Evolutionary conservation across 2,888 invertebrate species (phyloP).

Genomic region (Sycophila texana): DNA sequence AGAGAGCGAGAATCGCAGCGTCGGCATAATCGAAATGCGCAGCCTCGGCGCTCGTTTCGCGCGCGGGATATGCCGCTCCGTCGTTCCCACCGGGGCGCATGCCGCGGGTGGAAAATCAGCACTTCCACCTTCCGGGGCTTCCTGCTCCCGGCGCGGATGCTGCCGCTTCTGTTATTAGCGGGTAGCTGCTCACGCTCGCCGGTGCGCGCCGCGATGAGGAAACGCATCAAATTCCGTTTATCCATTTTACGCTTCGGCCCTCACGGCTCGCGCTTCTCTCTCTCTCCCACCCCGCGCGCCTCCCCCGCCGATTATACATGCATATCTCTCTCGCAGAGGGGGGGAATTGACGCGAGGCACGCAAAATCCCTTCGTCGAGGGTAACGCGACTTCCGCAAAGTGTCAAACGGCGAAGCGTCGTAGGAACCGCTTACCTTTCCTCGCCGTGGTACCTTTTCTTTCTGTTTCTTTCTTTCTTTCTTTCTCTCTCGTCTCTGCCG

Average conservation of each 20-base stretch:
- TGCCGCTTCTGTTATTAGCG: slow-evolving; percentile 29
- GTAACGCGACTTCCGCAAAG: slow-evolving; percentile 20
- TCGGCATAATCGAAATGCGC: slow-evolving; percentile 40
- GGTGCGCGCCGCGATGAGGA: slow-evolving; percentile 34
- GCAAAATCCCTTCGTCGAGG: no score
- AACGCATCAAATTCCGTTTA: slow-evolving; percentile 45
- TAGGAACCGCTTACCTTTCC: no score
- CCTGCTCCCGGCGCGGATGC: neutral
- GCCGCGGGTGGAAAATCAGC: slow-evolving; percentile 34
- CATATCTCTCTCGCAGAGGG: slow-evolving; percentile 6
- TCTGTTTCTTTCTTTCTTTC: no score
- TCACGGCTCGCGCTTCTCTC: neutral
- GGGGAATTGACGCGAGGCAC: slow-evolving; percentile 22
- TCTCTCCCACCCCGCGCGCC: neutral
- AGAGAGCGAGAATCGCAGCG: slow-evolving; percentile 13
- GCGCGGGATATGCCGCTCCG: neutral
- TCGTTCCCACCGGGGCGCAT: slow-evolving; percentile 30
- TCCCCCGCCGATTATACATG: slow-evolving; percentile 33
- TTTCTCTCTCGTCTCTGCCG: no score
- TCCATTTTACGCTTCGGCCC: slow-evolving; percentile 36
- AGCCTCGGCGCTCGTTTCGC: neutral
- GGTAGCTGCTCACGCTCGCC: slow-evolving; percentile 2
- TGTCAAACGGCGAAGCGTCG: no score
- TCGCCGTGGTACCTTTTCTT: no score
- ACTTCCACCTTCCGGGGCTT: slow-evolving; percentile 1